A percentile compares a stretch with the other conserved stretches of the same genome.
Evolutionary conservation across 2,113 vertebrate genomes (phyloP).

Genomic region (Chloropsis hardwickii): DNA sequence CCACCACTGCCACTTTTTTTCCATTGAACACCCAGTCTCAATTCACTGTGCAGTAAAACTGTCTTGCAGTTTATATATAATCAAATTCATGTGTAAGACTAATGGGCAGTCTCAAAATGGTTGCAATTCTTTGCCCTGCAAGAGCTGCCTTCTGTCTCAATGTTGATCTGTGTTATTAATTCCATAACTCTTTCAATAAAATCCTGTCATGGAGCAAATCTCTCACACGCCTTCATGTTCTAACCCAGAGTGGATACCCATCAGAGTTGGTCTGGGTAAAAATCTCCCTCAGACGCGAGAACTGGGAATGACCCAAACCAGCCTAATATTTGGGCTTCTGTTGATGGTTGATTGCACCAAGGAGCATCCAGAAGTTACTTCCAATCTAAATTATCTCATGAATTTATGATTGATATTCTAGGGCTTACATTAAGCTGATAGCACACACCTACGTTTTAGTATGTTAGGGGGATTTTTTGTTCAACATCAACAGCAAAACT

Average conservation of each 20-base stretch:
- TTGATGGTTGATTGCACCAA: background rate
- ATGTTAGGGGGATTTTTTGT: background rate
- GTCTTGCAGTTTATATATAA: background rate
- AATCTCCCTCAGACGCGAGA: background rate
- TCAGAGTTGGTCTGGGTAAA: background rate
- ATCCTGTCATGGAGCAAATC: background rate
- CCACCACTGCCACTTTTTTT: background rate
- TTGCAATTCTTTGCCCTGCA: background rate
- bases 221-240: background rate
- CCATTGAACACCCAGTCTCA: background rate
- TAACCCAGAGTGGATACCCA: background rate
- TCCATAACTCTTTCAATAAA: background rate
- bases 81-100: background rate
- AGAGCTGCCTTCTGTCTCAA: background rate
- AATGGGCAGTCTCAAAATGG: background rate
- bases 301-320: background rate
- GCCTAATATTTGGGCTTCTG: rapidly evolving
- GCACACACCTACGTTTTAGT: background rate
- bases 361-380: background rate
- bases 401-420: background rate
- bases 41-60: background rate
- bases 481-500: background rate
- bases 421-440: background rate
- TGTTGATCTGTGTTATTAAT: background rate
- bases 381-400: background rate